These are phyloP conservation scores for Drosophila aldrichi DNA, from an alignment of 2,888 invertebrate genomes.

Conservation along the genomic window DNA sequence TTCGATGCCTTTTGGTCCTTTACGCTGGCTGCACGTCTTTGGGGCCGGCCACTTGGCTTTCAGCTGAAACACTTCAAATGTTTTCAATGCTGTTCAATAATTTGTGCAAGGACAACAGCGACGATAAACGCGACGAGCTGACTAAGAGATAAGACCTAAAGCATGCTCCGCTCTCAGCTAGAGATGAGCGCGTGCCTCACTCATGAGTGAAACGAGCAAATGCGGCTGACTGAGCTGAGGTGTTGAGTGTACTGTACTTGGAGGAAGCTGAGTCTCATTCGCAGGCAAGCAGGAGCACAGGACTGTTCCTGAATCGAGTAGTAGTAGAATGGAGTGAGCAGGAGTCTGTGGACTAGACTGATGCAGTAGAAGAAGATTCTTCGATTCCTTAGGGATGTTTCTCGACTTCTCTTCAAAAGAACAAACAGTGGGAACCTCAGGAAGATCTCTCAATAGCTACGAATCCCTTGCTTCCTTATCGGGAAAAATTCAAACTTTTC, in stretches of 20 bases:
- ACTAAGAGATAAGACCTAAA: constrained; percentile 44
- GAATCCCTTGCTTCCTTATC: no score
- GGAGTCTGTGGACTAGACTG: no score
- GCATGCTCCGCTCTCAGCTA: neutral
- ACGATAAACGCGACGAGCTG: constrained; percentile 44
- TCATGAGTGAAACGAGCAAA: neutral
- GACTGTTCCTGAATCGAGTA: no score
- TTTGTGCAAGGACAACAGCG: constrained; percentile 65
- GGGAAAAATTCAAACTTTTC: no score
- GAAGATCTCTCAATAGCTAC: no score
- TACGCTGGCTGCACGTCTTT: constrained; percentile 8
- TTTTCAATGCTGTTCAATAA: constrained; percentile 82
- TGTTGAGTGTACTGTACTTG: neutral
- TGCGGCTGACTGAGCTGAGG: neutral
- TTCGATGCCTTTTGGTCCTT: neutral
- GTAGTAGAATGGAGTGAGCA: no score
- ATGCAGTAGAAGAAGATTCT: no score
- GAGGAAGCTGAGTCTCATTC: no score
- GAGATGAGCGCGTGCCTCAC: constrained; percentile 28
- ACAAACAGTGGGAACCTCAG: no score
- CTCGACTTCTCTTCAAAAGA: no score
- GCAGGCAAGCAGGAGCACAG: no score
- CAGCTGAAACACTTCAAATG: constrained; percentile 70
- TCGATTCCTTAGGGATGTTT: no score
- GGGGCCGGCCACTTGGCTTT: constrained; percentile 42